These are phyloP conservation scores for Kryptolebias marmoratus DNA, from an alignment of 2,113 vertebrate genomes.

Conservation along the genomic window DNA sequence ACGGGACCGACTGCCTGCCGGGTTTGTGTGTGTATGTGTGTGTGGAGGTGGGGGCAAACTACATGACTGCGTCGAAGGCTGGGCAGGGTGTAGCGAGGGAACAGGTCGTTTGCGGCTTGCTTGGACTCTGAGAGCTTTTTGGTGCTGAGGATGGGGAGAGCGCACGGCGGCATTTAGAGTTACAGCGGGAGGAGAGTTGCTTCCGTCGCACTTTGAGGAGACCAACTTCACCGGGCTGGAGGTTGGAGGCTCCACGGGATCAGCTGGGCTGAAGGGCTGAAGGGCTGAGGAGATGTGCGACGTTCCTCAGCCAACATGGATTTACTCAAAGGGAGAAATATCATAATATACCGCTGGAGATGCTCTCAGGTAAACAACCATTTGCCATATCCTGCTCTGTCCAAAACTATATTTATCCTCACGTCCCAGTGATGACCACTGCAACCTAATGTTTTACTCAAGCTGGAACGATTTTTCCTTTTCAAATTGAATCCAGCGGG, in stretches of 20 bases:
- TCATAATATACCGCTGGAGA: conserved; percentile 27
- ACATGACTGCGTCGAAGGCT: background rate
- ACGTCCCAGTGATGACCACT: too few relatives aligned
- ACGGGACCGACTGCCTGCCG: background rate
- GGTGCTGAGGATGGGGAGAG: background rate
- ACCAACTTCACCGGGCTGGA: conserved; percentile 46
- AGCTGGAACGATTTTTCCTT: background rate
- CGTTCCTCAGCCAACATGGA: conserved; percentile 69
- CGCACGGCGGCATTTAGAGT: background rate
- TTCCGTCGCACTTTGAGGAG: conserved; percentile 36
- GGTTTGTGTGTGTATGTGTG: background rate
- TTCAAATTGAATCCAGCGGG: background rate
- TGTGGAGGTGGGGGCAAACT: conserved; percentile 1
- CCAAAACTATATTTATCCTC: too few relatives aligned
- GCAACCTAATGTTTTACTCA: background rate
- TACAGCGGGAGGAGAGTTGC: background rate
- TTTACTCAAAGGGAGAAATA: conserved; percentile 57
- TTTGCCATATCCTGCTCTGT: too few relatives aligned
- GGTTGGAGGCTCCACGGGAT: conserved; percentile 8
- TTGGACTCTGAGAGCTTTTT: background rate
- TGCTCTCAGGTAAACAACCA: conserved; percentile 42
- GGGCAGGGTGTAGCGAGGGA: conserved; percentile 4
- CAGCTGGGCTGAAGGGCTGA: conserved; percentile 7
- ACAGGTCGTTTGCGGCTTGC: background rate
- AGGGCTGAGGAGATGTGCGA: conserved; percentile 50